Evolutionary conservation across 2,888 invertebrate genomes (phyloP).

Genomic region (Alviniconcha strummeri): DNA sequence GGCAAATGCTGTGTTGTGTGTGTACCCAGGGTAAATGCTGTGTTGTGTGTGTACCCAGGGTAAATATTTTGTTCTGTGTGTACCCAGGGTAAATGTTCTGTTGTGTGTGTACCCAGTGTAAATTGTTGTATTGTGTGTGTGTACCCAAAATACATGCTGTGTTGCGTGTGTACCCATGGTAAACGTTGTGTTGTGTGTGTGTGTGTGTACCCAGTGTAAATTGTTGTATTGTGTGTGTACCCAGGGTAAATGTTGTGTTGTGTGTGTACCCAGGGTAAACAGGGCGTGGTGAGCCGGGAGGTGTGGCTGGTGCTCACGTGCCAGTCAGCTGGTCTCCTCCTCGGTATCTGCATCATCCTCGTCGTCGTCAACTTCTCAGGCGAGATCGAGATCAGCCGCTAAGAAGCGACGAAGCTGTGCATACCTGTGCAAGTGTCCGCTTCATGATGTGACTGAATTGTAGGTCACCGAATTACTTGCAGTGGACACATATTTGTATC

Average conservation of each 20-base stretch:
- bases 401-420: background rate
- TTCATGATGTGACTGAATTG: background rate
- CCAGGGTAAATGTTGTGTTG: background rate
- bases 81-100: too few relatives aligned
- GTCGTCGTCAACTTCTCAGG: constrained; percentile 20
- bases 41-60: too few relatives aligned
- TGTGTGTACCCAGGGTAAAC: background rate
- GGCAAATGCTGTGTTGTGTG: background rate
- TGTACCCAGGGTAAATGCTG: too few relatives aligned
- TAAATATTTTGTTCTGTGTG: too few relatives aligned
- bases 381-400: background rate
- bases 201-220: background rate
- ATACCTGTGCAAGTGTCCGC: background rate
- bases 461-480: background rate
- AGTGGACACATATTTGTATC: too few relatives aligned
- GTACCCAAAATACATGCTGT: background rate
- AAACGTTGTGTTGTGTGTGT: background rate
- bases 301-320: constrained; percentile 1
- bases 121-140: background rate
- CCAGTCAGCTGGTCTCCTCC: constrained; percentile 9
- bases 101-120: too few relatives aligned
- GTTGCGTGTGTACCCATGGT: background rate
- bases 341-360: constrained; percentile 31
- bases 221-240: background rate
- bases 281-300: background rate